phyloP scores from a whole-genome alignment of 2,797 vertebrate genomes.

The Muraenolepis orangiensis region DNA sequence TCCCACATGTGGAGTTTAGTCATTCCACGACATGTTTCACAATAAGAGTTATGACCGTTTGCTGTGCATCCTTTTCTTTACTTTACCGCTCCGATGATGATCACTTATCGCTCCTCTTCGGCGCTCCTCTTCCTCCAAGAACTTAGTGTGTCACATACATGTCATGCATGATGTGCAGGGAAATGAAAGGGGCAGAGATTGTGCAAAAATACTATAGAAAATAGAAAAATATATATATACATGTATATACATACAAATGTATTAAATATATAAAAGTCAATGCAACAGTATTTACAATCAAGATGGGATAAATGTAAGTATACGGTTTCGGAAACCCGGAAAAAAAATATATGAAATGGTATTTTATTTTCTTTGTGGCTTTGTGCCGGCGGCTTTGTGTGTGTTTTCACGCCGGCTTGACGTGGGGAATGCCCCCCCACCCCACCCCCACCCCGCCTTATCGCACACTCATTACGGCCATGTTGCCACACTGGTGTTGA shows the following conservation, averaged over 20 bases:
- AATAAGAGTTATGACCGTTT: neutral
- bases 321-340: too few species aligned
- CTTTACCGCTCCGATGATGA: neutral
- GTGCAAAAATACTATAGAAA: too few species aligned
- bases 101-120: neutral
- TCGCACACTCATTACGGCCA: constrained; percentile 48
- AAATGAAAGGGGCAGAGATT: too few species aligned
- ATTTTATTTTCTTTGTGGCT: constrained; percentile 26
- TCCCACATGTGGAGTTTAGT: neutral
- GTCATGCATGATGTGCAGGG: too few species aligned
- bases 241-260: too few species aligned
- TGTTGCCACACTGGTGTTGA: constrained; percentile 26
- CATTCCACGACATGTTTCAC: neutral
- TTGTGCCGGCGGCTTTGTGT: constrained; percentile 39
- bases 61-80: neutral
- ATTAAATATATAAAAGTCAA: too few species aligned
- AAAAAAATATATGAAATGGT: constrained; percentile 8
- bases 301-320: too few species aligned
- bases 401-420: constrained; percentile 31
- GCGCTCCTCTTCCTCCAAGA: too few species aligned
- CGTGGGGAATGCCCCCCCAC: constrained; percentile 52
- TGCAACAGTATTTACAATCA: too few species aligned
- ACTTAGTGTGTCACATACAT: too few species aligned
- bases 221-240: too few species aligned
- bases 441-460: constrained; percentile 39